A percentile compares a stretch with the other conserved stretches of the same genome.
phyloP scores from a whole-genome alignment of 2,888 invertebrate genomes.

The Ceriagrion tenellum region DNA sequence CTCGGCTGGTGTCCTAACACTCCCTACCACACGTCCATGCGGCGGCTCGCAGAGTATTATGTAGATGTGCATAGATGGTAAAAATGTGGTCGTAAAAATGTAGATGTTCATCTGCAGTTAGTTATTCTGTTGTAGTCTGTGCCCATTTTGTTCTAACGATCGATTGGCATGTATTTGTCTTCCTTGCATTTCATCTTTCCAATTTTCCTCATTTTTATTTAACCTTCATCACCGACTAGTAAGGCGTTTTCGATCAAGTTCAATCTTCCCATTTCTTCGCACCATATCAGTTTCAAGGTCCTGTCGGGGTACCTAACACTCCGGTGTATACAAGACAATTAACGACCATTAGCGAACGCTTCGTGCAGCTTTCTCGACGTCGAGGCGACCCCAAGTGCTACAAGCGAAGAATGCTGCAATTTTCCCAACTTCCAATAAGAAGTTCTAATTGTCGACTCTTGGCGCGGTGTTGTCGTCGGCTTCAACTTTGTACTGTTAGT shows the following conservation, averaged over 20 bases:
- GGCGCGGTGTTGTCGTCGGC: neutral
- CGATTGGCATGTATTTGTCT: neutral
- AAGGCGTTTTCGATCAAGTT: neutral
- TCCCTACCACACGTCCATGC: no score
- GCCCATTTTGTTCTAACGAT: neutral
- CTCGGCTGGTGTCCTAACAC: no score
- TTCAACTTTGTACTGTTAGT: neutral
- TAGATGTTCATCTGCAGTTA: no score
- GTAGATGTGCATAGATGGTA: no score
- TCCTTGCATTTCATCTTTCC: neutral
- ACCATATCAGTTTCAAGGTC: neutral
- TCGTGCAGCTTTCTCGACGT: neutral
- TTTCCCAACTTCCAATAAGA: neutral
- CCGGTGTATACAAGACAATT: neutral
- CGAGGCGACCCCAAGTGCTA: neutral
- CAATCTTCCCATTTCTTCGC: neutral
- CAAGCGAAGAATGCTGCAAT: neutral
- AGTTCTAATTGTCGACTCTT: neutral
- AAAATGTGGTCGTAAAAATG: neutral
- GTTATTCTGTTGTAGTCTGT: no score
- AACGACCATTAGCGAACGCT: conserved; percentile 8
- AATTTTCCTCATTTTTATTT: neutral
- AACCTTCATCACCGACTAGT: neutral
- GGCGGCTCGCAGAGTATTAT: no score
- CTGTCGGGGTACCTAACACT: neutral